Percentiles rank a stretch among this genome's conserved stretches.
Conservation (phyloP, 2,888 invertebrate genomes). For the Xestobium rufovillosum region DNA sequence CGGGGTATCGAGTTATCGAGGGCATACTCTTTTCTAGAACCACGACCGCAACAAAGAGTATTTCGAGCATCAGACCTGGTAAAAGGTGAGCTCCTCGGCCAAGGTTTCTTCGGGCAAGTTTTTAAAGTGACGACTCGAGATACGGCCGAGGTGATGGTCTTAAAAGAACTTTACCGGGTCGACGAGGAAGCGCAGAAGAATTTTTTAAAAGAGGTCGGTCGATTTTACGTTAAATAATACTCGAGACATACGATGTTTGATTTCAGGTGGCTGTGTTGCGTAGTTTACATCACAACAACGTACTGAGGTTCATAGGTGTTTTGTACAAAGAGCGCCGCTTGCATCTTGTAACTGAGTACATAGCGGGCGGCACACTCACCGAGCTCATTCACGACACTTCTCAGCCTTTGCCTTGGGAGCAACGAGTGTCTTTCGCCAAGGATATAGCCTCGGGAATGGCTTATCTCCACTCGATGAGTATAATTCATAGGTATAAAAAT, state of each 20-base stretch:
- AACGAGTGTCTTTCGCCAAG: constrained; percentile 76
- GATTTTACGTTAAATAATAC: constrained; percentile 25
- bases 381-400: constrained; percentile 70
- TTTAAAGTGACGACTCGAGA: constrained; percentile 85
- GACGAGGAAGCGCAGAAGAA: constrained; percentile 92
- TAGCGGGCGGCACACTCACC: constrained; percentile 84
- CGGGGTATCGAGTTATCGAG: constrained; percentile 60
- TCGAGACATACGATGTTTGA: too few species aligned
- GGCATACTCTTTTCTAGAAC: constrained; percentile 79
- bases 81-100: constrained; percentile 80
- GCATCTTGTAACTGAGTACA: constrained; percentile 88
- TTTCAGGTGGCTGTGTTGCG: constrained; percentile 87
- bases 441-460: constrained; percentile 92
- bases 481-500: constrained; percentile 84
- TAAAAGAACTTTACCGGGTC: constrained; percentile 84
- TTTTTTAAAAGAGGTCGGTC: constrained; percentile 76
- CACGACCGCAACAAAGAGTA: constrained; percentile 60
- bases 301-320: constrained; percentile 85
- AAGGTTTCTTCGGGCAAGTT: constrained; percentile 92
- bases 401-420: constrained; percentile 68
- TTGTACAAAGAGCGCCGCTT: constrained; percentile 86
- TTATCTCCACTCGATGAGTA: constrained; percentile 89
- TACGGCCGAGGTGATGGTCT: constrained; percentile 90
- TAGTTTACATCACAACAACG: constrained; percentile 82
- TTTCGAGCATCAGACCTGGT: constrained; percentile 88